phyloP scores from a whole-genome alignment of 2,113 vertebrate genomes.

The Grallaria varia region DNA sequence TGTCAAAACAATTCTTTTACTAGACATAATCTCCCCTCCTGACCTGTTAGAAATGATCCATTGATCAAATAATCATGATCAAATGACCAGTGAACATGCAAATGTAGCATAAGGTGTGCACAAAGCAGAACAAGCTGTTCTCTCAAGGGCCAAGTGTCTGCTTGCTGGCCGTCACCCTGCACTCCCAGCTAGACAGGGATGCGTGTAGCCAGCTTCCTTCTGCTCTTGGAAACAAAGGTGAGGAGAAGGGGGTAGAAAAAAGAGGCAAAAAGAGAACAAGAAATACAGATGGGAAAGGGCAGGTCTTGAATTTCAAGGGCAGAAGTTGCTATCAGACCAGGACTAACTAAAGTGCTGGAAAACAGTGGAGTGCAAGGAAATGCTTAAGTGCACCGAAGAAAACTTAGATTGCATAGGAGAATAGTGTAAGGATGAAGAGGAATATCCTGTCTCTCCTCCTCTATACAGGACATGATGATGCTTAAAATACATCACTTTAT shows the following conservation, averaged over 20 bases:
- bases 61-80: neutral
- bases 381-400: neutral
- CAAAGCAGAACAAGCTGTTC: neutral
- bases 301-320: neutral
- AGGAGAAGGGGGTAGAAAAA: neutral
- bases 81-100: neutral
- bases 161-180: rapidly evolving
- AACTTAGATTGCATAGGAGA: rapidly evolving
- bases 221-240: neutral
- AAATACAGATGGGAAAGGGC: neutral
- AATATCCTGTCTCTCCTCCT: neutral
- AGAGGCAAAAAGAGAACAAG: neutral
- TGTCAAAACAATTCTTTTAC: neutral
- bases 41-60: rapidly evolving
- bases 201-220: rapidly evolving
- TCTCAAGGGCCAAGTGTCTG: neutral
- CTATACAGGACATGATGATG: neutral
- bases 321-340: neutral
- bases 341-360: neutral
- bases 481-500: neutral
- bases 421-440: neutral
- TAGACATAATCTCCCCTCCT: neutral
- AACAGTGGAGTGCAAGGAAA: neutral
- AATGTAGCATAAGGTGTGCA: neutral
- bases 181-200: neutral